Base-by-base conservation (phyloP, 2,888 invertebrate species). In the Oscheius sp. region DNA sequence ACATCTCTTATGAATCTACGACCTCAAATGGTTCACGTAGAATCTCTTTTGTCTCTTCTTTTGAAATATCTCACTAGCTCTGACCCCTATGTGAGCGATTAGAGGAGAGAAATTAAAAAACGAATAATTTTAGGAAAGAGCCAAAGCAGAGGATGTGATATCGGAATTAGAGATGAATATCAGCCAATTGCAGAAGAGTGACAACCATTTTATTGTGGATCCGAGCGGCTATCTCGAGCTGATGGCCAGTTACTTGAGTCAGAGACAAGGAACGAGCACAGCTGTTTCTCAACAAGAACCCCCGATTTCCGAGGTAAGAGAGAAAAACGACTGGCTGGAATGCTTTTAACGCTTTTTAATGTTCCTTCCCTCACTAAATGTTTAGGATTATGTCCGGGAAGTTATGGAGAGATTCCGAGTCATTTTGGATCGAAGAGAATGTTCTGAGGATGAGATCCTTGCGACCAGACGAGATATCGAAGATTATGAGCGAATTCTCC, bases 401-500 rank as follows among this genome's bases (percentile, higher is more conserved):
- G 72, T 81, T 23, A 73, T 83, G 46, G 58, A 67, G 27, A 68
- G 82, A 15, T 82, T 83, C 66, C 69, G 39, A 15, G 29, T 31
- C 10, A 76, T 83, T 50, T 39, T 82, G 39, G 66, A 58, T 10
- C 71, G 81, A 42, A 69, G 69, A 1, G 80, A 81, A 65, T 70
- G 71, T 46, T 76, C 75, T 20, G 81, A 80, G 15, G 73, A 75
- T 31, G 80, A 76, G 27, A 80, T 80, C 23, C 72, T 79, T 5
- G 76, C 69, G 23, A 76, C 81, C 27, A 77, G 76, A 23, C 71
- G 74, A 10, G 83, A 83, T 58, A 78, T 81, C 77, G 76, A 81
- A 63, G 79, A 79, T 46, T 79, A 75, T 46, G 76, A 76, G 42
- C 53, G 72, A 25, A 79, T 76, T 29, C 68, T 79, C 45, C 70